Evolutionary conservation across 1,140 invertebrate species (phyloP).

Genomic region (Wasmannia auropunctata): DNA sequence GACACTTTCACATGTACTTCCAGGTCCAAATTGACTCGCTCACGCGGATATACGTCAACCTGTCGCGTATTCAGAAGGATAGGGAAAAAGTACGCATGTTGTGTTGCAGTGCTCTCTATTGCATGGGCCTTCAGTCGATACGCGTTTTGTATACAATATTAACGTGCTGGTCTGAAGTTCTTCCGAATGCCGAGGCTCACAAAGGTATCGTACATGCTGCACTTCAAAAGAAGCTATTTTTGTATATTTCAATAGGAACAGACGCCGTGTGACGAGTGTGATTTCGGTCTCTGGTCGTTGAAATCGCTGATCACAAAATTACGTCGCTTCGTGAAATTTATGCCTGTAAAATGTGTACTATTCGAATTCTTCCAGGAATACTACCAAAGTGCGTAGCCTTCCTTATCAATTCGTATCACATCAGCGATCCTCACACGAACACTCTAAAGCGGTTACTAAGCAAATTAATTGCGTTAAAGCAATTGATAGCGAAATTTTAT

Average conservation of each 20-base stretch:
- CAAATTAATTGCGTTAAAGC: slow-evolving; percentile 64
- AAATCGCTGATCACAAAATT: not conserved
- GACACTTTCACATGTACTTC: slow-evolving; percentile 29
- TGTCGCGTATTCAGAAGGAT: slow-evolving; percentile 81
- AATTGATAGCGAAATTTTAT: slow-evolving; percentile 71
- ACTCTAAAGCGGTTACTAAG: slow-evolving; percentile 55
- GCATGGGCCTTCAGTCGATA: slow-evolving; percentile 71
- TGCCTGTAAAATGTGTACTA: not conserved
- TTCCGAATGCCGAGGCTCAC: slow-evolving; percentile 74
- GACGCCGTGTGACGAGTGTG: not conserved
- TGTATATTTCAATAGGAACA: not conserved
- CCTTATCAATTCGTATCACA: slow-evolving; percentile 61
- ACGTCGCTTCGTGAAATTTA: not conserved
- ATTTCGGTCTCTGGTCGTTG: not conserved
- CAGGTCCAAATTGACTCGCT: slow-evolving; percentile 73
- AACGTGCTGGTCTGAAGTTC: slow-evolving; percentile 80
- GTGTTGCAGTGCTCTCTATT: slow-evolving; percentile 81
- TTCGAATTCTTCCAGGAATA: slow-evolving; percentile 72
- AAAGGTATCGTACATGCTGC: slow-evolving; percentile 62
- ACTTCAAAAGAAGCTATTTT: not conserved
- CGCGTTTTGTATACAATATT: slow-evolving; percentile 75
- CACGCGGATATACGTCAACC: slow-evolving; percentile 72
- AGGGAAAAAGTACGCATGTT: slow-evolving; percentile 80
- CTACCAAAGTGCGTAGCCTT: slow-evolving; percentile 77
- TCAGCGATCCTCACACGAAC: not conserved